These are phyloP conservation scores for Drosophila colorata DNA, from an alignment of 2,888 invertebrate genomes.

Conservation along the genomic window DNA sequence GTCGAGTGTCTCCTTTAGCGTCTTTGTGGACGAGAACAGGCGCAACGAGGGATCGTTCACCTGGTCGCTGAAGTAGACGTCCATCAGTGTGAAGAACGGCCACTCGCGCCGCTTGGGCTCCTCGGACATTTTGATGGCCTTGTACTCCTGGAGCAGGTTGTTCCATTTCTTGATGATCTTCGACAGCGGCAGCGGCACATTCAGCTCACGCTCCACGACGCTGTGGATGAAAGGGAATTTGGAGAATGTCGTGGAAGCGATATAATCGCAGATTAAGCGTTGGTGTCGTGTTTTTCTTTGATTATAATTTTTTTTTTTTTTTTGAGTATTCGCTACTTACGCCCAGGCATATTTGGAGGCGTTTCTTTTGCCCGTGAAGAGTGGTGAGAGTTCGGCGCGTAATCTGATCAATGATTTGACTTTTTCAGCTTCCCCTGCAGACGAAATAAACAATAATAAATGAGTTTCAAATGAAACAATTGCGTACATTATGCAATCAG, in stretches of 20 bases:
- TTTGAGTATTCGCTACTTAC: slow-evolving; percentile 81
- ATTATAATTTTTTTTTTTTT: not conserved
- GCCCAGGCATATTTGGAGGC: slow-evolving; percentile 86
- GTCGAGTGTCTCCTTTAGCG: slow-evolving; percentile 85
- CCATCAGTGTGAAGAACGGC: slow-evolving; percentile 86
- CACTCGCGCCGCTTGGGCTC: slow-evolving; percentile 85
- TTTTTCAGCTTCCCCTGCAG: slow-evolving; percentile 85
- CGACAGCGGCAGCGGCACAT: slow-evolving; percentile 85
- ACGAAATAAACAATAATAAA: slow-evolving; percentile 27
- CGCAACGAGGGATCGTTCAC: slow-evolving; percentile 85
- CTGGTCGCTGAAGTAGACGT: slow-evolving; percentile 85
- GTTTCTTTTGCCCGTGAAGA: slow-evolving; percentile 85
- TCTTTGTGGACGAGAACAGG: slow-evolving; percentile 85
- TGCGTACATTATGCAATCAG: slow-evolving; percentile 51
- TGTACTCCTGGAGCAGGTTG: slow-evolving; percentile 85
- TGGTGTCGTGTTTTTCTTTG: slow-evolving; percentile 8
- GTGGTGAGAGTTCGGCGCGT: slow-evolving; percentile 85
- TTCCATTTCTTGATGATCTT: slow-evolving; percentile 86
- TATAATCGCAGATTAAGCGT: slow-evolving; percentile 30
- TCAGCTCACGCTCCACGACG: slow-evolving; percentile 85
- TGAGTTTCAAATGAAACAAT: slow-evolving; percentile 45
- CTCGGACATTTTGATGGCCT: slow-evolving; percentile 86
- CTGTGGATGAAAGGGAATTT: slow-evolving; percentile 49
- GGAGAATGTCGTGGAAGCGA: slow-evolving; percentile 20
- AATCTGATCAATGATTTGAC: slow-evolving; percentile 85